Evolutionary conservation across 2,797 vertebrate species (phyloP).

Genomic region (Hoplostethus atlanticus): DNA sequence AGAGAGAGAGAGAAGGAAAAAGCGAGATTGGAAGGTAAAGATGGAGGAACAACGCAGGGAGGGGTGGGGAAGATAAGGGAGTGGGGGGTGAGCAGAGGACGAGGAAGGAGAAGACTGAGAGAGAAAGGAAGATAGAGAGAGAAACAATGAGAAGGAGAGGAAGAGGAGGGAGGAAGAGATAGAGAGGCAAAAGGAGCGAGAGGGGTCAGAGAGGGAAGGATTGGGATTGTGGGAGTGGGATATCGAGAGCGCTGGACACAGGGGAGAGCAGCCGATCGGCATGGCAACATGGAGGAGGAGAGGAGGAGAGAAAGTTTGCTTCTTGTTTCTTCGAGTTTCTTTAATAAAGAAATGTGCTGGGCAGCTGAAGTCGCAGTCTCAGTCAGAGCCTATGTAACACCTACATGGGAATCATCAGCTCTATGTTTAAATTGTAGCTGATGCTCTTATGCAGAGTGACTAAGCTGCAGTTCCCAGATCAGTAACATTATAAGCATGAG

Average conservation of each 20-base stretch:
- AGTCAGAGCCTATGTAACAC: too few species aligned
- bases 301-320: conserved; percentile 43
- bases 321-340: conserved; percentile 27
- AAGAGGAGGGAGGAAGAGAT: neutral
- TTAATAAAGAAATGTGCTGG: conserved; percentile 42
- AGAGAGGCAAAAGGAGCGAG: neutral
- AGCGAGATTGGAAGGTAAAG: conserved; percentile 13
- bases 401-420: conserved; percentile 32
- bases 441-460: conserved; percentile 49
- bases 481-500: neutral
- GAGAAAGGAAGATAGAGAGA: conserved; percentile 1
- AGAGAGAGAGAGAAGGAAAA: conserved; percentile 21
- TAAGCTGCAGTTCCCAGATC: conserved; percentile 56
- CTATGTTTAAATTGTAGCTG: conserved; percentile 50
- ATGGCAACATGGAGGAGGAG: conserved; percentile 24
- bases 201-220: conserved; percentile 38
- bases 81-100: conserved; percentile 14
- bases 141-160: conserved; percentile 1
- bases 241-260: conserved; percentile 24
- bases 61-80: conserved; percentile 24
- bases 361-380: too few species aligned
- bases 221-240: conserved; percentile 44
- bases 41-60: conserved; percentile 28
- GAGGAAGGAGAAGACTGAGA: conserved; percentile 14
- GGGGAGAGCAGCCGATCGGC: neutral